A percentile compares a stretch with the other conserved stretches of the same genome.
Conservation (phyloP, 23 tunicate species). For the Halocynthia roretzi region DNA sequence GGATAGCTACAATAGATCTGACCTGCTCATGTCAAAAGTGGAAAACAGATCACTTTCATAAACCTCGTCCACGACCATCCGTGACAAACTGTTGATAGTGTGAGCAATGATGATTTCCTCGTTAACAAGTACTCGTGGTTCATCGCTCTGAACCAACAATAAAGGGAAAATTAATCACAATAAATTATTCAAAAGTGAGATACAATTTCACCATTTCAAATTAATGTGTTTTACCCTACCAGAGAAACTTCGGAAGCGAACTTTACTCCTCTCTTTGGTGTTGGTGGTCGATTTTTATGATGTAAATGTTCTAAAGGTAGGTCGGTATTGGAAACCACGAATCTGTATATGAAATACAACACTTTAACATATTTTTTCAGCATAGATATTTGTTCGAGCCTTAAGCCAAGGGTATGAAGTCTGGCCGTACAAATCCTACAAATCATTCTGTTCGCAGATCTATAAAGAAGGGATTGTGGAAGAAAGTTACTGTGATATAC, state of each 20-base stretch:
- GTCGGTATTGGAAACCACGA: conserved; percentile 40
- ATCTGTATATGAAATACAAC: conserved; percentile 30
- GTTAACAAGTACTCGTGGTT: too few species aligned
- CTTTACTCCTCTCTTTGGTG: conserved; percentile 29
- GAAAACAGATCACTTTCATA: background rate
- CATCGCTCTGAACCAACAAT: too few species aligned
- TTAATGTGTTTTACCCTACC: background rate
- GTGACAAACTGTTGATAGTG: conserved; percentile 35
- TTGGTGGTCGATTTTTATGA: conserved; percentile 39
- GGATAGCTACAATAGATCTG: too few species aligned
- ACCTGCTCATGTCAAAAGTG: too few species aligned
- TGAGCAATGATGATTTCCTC: conserved; percentile 31
- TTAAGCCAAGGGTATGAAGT: too few species aligned
- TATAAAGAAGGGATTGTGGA: too few species aligned
- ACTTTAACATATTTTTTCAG: conserved; percentile 27
- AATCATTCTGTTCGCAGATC: too few species aligned
- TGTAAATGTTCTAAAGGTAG: conserved; percentile 22
- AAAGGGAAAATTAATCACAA: too few species aligned
- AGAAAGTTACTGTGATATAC: background rate
- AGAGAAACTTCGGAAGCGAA: conserved; percentile 1
- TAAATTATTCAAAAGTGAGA: too few species aligned
- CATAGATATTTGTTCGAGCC: conserved; percentile 6
- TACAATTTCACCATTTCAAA: too few species aligned
- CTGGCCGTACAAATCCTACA: too few species aligned
- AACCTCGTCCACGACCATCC: conserved; percentile 25